Evolutionary conservation across 2,888 invertebrate species (phyloP).

Genomic region (Argyresthia albistria): DNA sequence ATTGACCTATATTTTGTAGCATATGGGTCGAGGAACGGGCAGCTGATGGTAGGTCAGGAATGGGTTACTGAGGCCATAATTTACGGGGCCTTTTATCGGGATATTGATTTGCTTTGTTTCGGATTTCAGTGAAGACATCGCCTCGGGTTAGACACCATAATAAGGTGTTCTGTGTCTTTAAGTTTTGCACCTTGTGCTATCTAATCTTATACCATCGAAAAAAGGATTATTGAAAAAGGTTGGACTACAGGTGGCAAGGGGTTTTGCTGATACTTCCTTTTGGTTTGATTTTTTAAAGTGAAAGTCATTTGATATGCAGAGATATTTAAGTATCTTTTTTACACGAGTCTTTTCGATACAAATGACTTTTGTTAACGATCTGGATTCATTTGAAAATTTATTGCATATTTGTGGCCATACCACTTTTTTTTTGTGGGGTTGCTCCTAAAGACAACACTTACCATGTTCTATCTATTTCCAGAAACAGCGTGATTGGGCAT

Average conservation of each 20-base stretch:
- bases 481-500: too few relatives aligned
- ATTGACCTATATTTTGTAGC: slow-evolving; percentile 57
- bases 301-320: too few relatives aligned
- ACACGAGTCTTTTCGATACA: background rate
- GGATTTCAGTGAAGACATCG: slow-evolving; percentile 24
- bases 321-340: too few relatives aligned
- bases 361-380: too few relatives aligned
- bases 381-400: background rate
- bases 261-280: slow-evolving; percentile 18
- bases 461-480: too few relatives aligned
- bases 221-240: slow-evolving; percentile 41
- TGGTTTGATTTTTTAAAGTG: slow-evolving; percentile 6
- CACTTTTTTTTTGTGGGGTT: background rate
- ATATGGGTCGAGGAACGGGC: slow-evolving; percentile 45
- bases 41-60: slow-evolving; percentile 59
- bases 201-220: slow-evolving; percentile 34
- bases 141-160: slow-evolving; percentile 42
- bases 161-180: slow-evolving; percentile 46
- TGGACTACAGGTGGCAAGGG: slow-evolving; percentile 40
- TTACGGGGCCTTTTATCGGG: slow-evolving; percentile 44
- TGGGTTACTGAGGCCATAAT: slow-evolving; percentile 52
- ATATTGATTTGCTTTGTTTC: slow-evolving; percentile 56
- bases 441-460: too few relatives aligned
- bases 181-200: slow-evolving; percentile 63
- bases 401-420: background rate